phyloP scores from a whole-genome alignment of 2,113 vertebrate genomes.

The Ictalurus punctatus region DNA sequence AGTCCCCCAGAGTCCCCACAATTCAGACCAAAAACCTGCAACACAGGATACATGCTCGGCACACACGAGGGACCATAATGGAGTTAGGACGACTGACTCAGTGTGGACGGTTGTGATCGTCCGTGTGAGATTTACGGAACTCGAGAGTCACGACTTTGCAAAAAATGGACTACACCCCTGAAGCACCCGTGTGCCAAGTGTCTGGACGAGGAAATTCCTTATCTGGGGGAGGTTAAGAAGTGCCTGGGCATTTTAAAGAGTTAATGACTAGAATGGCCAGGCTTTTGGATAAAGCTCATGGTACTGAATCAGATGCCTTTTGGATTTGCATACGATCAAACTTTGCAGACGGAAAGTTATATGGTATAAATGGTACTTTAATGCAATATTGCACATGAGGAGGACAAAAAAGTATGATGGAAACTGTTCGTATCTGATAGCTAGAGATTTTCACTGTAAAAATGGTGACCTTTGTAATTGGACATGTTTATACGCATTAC shows the following conservation, averaged over 20 bases:
- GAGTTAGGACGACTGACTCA: background rate
- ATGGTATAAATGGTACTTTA: slow-evolving; percentile 3
- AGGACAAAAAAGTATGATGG: slow-evolving; percentile 18
- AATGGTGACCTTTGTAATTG: background rate
- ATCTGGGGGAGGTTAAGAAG: slow-evolving; percentile 59
- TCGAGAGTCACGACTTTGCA: background rate
- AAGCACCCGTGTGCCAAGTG: slow-evolving; percentile 61
- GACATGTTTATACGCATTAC: too few relatives aligned
- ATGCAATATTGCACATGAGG: slow-evolving; percentile 44
- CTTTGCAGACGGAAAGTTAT: background rate
- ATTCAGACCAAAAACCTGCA: slow-evolving; percentile 14
- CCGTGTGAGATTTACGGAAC: background rate
- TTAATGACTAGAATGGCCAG: slow-evolving; percentile 33
- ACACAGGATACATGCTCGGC: background rate
- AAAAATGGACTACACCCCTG: background rate
- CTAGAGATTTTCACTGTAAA: background rate
- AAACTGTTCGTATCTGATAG: background rate
- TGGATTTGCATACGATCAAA: slow-evolving; percentile 48
- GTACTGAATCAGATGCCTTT: slow-evolving; percentile 55
- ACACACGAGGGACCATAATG: slow-evolving; percentile 10
- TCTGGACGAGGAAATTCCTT: slow-evolving; percentile 25
- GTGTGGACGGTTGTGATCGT: background rate
- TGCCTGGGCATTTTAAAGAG: slow-evolving; percentile 65
- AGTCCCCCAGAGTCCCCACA: background rate
- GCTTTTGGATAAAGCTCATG: slow-evolving; percentile 41